Evolutionary conservation across 2,888 invertebrate genomes (phyloP).

Genomic region (Drosophila seclusa): DNA sequence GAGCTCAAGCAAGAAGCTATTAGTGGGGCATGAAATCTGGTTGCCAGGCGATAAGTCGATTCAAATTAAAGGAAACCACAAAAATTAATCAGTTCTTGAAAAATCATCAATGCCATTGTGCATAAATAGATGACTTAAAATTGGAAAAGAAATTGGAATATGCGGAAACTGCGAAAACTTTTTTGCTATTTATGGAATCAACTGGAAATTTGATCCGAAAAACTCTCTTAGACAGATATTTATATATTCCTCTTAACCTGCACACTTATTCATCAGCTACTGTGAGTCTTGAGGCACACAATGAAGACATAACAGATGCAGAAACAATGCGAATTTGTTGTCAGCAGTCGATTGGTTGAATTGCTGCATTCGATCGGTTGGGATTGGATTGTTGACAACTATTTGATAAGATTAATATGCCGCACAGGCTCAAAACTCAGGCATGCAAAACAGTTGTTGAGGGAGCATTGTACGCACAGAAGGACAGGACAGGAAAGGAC

Average conservation of each 20-base stretch:
- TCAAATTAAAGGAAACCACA: conserved; percentile 27
- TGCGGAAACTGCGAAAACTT: neutral
- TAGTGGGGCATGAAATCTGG: conserved; percentile 52
- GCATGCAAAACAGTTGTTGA: conserved; percentile 70
- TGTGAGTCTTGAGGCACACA: conserved; percentile 21
- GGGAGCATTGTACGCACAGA: conserved; percentile 76
- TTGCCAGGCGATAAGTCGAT: conserved; percentile 42
- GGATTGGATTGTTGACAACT: conserved; percentile 75
- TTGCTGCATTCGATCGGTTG: conserved; percentile 34
- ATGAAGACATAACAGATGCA: conserved; percentile 56
- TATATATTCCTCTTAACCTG: conserved; percentile 2
- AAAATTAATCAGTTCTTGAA: conserved; percentile 32
- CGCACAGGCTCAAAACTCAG: conserved; percentile 56
- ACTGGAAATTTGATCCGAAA: neutral
- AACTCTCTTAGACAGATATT: conserved; percentile 12
- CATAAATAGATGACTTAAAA: neutral
- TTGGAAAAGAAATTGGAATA: conserved; percentile 8
- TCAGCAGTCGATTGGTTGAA: conserved; percentile 39
- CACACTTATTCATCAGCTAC: conserved; percentile 5
- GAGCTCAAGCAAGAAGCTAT: conserved; percentile 68
- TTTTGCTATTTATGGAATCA: neutral
- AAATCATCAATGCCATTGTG: conserved; percentile 34
- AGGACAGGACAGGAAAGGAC: conserved; percentile 51
- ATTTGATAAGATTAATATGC: conserved; percentile 80
- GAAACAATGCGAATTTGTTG: conserved; percentile 72